phyloP scores from a whole-genome alignment of 1,140 invertebrate species.

The Lordiphosa stackelbergi region DNA sequence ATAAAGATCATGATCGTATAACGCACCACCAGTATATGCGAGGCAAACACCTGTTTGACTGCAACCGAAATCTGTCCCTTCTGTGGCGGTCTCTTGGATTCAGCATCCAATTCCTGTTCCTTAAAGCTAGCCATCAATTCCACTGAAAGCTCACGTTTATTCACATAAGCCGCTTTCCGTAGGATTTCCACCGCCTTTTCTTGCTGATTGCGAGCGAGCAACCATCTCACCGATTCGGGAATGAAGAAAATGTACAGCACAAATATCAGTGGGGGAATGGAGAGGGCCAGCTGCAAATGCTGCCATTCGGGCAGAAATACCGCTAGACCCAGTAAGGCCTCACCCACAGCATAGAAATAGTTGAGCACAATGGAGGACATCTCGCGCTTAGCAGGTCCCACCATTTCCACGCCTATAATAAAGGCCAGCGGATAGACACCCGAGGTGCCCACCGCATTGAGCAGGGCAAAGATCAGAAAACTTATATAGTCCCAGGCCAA shows the following conservation, averaged over 20 bases:
- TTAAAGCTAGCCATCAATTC: slow-evolving; percentile 71
- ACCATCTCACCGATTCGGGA: slow-evolving; percentile 83
- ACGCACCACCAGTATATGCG: slow-evolving; percentile 77
- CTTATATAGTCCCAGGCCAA: slow-evolving; percentile 79
- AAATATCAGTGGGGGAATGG: slow-evolving; percentile 79
- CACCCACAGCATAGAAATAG: slow-evolving; percentile 83
- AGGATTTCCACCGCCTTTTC: slow-evolving; percentile 80
- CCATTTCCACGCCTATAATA: slow-evolving; percentile 83
- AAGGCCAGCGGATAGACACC: slow-evolving; percentile 82
- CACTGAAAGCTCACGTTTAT: slow-evolving; percentile 78
- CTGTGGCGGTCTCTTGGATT: slow-evolving; percentile 4
- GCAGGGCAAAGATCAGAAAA: slow-evolving; percentile 80
- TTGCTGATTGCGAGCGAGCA: slow-evolving; percentile 79
- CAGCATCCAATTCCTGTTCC: slow-evolving; percentile 40
- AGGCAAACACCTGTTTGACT: slow-evolving; percentile 77
- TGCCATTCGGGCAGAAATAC: slow-evolving; percentile 81
- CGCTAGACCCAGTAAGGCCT: slow-evolving; percentile 80
- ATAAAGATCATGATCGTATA: slow-evolving; percentile 78
- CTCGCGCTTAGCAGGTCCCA: slow-evolving; percentile 81
- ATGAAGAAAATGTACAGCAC: slow-evolving; percentile 81
- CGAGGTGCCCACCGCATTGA: slow-evolving; percentile 81
- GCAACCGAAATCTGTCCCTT: slow-evolving; percentile 66
- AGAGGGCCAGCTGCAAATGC: slow-evolving; percentile 80
- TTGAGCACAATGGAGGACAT: slow-evolving; percentile 82
- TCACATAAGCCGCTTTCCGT: slow-evolving; percentile 78